Conservation (phyloP, 2,888 invertebrate species). For the Branchipolynoe longqiensis region DNA sequence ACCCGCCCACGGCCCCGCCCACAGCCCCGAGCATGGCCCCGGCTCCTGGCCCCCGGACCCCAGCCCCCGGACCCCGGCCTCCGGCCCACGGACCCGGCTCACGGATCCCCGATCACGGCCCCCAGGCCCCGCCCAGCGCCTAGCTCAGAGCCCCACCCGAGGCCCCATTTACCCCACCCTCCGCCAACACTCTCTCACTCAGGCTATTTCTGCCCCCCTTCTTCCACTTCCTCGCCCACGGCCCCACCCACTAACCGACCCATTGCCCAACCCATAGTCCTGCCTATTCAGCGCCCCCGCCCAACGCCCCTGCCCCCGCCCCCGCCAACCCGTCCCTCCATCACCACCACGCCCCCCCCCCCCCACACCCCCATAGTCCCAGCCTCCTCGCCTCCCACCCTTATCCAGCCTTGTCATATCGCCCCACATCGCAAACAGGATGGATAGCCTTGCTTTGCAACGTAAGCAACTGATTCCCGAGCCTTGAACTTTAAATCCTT, state of each 20-base stretch:
- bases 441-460: background rate
- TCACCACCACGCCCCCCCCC: background rate
- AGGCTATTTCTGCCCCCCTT: background rate
- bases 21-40: background rate
- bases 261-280: background rate
- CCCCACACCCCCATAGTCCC: background rate
- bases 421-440: background rate
- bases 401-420: conserved; percentile 18
- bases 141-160: background rate
- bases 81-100: background rate
- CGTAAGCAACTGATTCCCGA: conserved; percentile 1
- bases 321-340: background rate
- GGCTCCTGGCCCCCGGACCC: background rate
- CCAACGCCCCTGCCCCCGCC: background rate
- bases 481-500: conserved; percentile 31
- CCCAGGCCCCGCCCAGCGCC: background rate
- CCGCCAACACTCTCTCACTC: background rate
- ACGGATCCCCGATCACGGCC: background rate
- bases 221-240: background rate
- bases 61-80: background rate
- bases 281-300: background rate
- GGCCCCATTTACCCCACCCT: background rate
- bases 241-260: background rate
- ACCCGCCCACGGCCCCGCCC: background rate
- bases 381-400: background rate